Conservation (phyloP, 1,140 invertebrate species). For the Lysiphlebus fabarum region DNA sequence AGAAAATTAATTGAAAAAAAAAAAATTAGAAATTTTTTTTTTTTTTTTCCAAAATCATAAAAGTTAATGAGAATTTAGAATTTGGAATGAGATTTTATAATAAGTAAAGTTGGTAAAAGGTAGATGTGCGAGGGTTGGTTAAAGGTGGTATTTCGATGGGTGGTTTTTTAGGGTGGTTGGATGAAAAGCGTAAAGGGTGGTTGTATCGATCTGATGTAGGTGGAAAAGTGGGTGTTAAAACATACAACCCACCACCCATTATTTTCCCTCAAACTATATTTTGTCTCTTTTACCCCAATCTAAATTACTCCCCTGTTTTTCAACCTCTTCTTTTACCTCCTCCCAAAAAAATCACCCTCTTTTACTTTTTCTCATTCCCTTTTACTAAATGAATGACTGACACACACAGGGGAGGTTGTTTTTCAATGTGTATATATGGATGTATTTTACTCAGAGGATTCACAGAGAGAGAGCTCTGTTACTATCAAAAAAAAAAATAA, state of each 20-base stretch:
- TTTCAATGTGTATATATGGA: conserved; percentile 37
- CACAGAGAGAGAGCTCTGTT: too few relatives aligned
- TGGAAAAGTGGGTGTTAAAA: conserved; percentile 30
- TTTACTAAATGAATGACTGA: conserved; percentile 54
- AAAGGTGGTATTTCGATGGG: conserved; percentile 28
- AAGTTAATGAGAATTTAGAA: conserved; percentile 60
- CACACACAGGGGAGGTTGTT: conserved; percentile 38
- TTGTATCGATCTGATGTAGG: conserved; percentile 48
- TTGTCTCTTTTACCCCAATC: conserved; percentile 21
- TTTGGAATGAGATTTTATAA: conserved; percentile 47
- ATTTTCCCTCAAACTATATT: conserved; percentile 22
- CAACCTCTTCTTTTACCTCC: conserved; percentile 24
- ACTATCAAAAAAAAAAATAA: too few relatives aligned
- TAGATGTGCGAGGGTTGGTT: conserved; percentile 31
- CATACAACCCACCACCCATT: conserved; percentile 17
- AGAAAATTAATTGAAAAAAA: too few relatives aligned
- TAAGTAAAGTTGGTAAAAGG: conserved; percentile 47
- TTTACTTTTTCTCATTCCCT: conserved; percentile 36
- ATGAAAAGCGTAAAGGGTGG: conserved; percentile 48
- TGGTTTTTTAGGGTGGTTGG: conserved; percentile 33
- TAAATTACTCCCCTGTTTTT: conserved; percentile 20
- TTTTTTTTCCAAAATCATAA: too few relatives aligned
- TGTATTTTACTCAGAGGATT: conserved; percentile 21
- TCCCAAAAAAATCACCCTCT: conserved; percentile 38
- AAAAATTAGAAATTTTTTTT: conserved; percentile 26